Evolutionary conservation across 1,140 invertebrate genomes (phyloP), one percentile per base, ranked within the genome.

Genomic region (Pararge aegeria): DNA sequence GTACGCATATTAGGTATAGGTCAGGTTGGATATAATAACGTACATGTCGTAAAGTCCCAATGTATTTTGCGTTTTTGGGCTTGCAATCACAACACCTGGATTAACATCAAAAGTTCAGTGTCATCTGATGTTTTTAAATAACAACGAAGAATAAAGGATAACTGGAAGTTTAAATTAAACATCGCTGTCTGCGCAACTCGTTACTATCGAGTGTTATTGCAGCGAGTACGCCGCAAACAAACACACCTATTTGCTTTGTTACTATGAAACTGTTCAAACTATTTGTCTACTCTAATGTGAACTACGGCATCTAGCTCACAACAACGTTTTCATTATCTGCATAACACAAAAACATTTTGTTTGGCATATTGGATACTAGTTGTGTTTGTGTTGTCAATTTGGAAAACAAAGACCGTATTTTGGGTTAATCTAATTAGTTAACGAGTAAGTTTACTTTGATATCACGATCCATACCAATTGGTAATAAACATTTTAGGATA

Each of bases 161-260:
- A 7, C 38, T 42, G 6, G 12, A 42, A 40, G 15, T 42, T 42
- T 42, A 16, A 42, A 42, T 42, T 42, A 18, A 15, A 42, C 38
- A 42, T 15, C 16, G 6, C 1, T 7, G 9, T 40, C 12, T 3
- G 34, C 12, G 34, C 2, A 5, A 12, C 9, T 18, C 13, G 38
- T 42, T 42, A 42, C 38, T 18, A 18, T 18, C 38, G 72, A 70
- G 76, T 40, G n/a, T 1, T 40, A 53, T 38, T 42, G 12, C 1
- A 5, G 18, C 3, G 38, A 42, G 6, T 10, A 42, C 38, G 37
- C 38, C 3, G 7, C 16, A 42, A 18, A 18, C 30, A 34, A 34
- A 16, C 38, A 42, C 13, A 18, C 34, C 38, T 18, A 18, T 42
- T 42, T 42, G 5, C 13, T 42, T 42, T 42, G 38, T 42, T 42